A percentile compares a stretch with the other conserved stretches of the same genome.
Evolutionary conservation across 2,113 vertebrate genomes (phyloP).

Genomic region (Lota lota): DNA sequence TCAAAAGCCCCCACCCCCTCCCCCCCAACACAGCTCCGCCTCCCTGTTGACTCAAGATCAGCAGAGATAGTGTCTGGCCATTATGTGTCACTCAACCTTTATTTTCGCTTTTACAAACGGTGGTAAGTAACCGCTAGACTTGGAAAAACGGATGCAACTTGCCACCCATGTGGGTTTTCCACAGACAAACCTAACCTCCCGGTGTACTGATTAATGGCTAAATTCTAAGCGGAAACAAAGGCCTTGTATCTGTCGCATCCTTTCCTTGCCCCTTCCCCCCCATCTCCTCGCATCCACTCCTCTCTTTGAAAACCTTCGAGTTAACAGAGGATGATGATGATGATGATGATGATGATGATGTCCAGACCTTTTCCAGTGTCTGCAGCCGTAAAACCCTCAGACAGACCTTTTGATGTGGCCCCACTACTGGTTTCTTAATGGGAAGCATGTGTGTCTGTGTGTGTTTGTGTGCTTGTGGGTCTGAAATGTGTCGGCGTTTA

Average conservation of each 20-base stretch:
- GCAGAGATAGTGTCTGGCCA: no score
- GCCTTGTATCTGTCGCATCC: constrained; percentile 13
- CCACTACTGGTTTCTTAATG: constrained; percentile 42
- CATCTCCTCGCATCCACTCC: constrained; percentile 26
- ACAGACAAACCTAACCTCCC: no score
- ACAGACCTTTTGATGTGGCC: constrained; percentile 60
- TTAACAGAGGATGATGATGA: no score
- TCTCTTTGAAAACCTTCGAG: not conserved
- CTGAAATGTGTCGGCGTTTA: constrained; percentile 42
- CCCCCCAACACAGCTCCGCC: no score
- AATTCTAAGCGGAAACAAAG: not conserved
- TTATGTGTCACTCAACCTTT: no score
- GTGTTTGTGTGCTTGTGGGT: constrained; percentile 3
- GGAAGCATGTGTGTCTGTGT: constrained; percentile 44
- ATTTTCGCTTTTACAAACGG: no score
- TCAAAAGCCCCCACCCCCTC: no score
- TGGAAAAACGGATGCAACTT: no score
- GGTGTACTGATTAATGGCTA: no score
- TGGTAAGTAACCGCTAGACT: no score
- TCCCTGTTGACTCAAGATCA: no score
- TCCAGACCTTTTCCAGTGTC: constrained; percentile 50
- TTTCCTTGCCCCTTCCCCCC: constrained; percentile 28
- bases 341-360: constrained; percentile 16
- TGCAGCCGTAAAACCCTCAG: constrained; percentile 45
- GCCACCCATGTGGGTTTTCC: no score